Base-by-base conservation (phyloP, 2,113 vertebrate species). In the Misgurnus anguillicaudatus region DNA sequence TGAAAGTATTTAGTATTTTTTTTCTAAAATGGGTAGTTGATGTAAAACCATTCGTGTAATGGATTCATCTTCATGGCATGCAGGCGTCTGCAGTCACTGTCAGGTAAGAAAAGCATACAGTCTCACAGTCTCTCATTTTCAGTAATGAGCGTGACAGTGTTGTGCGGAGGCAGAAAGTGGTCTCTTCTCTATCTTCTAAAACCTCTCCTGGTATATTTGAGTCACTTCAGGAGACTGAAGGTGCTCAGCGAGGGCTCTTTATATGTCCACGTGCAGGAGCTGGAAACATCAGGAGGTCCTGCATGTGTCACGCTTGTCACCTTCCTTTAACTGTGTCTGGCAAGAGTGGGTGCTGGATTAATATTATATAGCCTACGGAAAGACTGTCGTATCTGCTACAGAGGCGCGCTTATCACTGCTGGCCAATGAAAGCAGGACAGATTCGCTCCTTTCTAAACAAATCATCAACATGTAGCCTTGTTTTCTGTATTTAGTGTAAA, bases 301-400 rank as follows among this genome's bases (percentile, higher is more conserved):
- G 91, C 89, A 91, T 92, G 87, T 92, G 90, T 92, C 91, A 92
- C 85, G 90, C 90, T 89, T 91, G 92, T 93, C 92, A 92, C 91
- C 91, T 91, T 89, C 82, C 89, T 92, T 91, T 93, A 92, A 92
- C 89, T 91, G 90, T 87, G 89, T 90, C 85, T 82, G 88, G 86
- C 87, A 87, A 17, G 89, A 85, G 89, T 91, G 91, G 90, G 89
- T 89, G 91, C 89, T 78, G 91, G 91, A 93, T 93, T 92, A 93
- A 93, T 93, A 92, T 92, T 93, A 90, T 89, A 92, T 90, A 87
- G 92, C 91, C 92, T 89, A 86, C 87, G 89, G 92, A 92, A 88
- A 88, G 85, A 87, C 86, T 72, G 87, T 89, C 90, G 90, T 90
- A 92, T 93, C 91, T 81, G 91, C 85, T 80, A 80, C 80, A 87